Evolutionary conservation across 1,140 invertebrate genomes (phyloP), one percentile per base, ranked within the genome.

Genomic region (Drosophila virilis): DNA sequence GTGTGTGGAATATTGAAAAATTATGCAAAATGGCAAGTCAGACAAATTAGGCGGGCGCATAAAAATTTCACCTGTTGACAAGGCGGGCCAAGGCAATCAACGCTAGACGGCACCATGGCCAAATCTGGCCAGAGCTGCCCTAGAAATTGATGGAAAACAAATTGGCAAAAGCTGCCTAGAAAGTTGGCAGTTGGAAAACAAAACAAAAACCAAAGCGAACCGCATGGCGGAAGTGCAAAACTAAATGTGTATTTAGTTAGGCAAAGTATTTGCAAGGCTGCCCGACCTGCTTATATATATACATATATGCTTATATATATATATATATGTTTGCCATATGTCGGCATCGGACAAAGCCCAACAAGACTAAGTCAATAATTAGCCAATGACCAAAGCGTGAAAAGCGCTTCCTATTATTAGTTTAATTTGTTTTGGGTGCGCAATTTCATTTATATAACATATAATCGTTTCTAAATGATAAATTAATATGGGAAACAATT

Each of bases 401-500:
- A 89, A 89, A 89, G 72, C 77, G 85, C 84, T 89, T 88, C 83
- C 84, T 90, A 89, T 89, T 90, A 89, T 89, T 89, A 89, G 77
- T 78, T 90, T 66, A 90, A 84, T 89, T 90, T 89, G 84, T 90
- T 90, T 88, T 83, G 83, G 84, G 77, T 73, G 79, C 83, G 83
- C 83, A 88, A 88, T 88, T 88, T 88, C 82, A 89, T 88, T 89
- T 89, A 90, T 84, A 85, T 89, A 89, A 89, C 85, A 76, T 80
- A 28, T 90, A 90, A 89, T 90, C 80, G 85, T 76, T 84, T 90
- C 75, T 89, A 89, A 89, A 89, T 89, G 84, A 89, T 90, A 84
- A 89, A 89, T 89, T 90, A 89, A 89, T 89, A 89, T 89, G 84
- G 85, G 84, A 89, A 89, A 71, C 71, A 90, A 88, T 80, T 79